Evolutionary conservation across 2,888 invertebrate species (phyloP).

Genomic region (Criorhina ranunculi): DNA sequence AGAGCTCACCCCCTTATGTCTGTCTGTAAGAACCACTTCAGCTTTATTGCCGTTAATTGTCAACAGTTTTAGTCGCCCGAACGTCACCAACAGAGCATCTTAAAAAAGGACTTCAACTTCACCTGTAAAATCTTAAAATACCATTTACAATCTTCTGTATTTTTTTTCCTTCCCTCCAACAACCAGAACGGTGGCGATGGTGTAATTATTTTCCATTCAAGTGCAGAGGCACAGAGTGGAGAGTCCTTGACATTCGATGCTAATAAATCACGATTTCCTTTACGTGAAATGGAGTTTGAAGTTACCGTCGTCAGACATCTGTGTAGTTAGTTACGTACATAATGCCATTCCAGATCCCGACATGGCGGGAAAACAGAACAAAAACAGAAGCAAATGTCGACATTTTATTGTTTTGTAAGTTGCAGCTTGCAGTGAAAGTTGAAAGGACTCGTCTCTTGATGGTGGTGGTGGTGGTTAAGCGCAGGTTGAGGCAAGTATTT

Average conservation of each 20-base stretch:
- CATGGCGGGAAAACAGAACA: not conserved
- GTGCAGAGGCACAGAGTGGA: slow-evolving; percentile 36
- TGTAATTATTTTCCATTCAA: slow-evolving; percentile 66
- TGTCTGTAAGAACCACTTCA: not conserved
- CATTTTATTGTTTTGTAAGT: slow-evolving; percentile 55
- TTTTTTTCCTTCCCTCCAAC: not conserved
- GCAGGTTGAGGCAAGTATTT: not conserved
- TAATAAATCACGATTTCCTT: slow-evolving; percentile 65
- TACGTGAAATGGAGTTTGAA: slow-evolving; percentile 28
- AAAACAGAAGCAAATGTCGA: slow-evolving; percentile 22
- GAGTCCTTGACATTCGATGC: slow-evolving; percentile 62
- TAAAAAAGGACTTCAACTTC: slow-evolving; percentile 31
- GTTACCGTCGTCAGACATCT: slow-evolving; percentile 21
- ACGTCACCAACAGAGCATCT: slow-evolving; percentile 5
- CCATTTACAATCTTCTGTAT: slow-evolving; percentile 11
- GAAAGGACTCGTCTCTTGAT: slow-evolving; percentile 2
- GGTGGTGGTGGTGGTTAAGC: not conserved
- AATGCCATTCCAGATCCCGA: not conserved
- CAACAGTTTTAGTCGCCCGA: slow-evolving; percentile 15
- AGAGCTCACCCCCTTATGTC: not conserved
- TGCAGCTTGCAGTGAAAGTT: slow-evolving; percentile 49
- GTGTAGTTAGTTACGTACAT: not conserved
- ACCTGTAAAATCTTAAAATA: slow-evolving; percentile 44
- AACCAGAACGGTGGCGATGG: slow-evolving; percentile 6
- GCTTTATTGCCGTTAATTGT: slow-evolving; percentile 36